Evolutionary conservation across 2,113 vertebrate genomes (phyloP), one percentile per base, ranked within the genome.

Genomic region (Sarotherodon lohbergeri): DNA sequence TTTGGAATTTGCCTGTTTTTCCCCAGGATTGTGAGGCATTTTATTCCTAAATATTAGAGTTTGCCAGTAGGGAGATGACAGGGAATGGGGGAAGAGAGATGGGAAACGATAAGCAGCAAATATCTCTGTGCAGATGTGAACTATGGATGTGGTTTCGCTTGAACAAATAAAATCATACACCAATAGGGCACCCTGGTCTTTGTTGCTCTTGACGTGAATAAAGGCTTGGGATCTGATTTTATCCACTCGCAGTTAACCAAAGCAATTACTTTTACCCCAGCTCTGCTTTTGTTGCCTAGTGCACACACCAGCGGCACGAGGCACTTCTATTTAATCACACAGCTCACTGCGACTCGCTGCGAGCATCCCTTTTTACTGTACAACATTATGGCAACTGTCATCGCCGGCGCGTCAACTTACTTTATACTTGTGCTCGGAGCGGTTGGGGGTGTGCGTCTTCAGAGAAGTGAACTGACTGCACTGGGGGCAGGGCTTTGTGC

Each of bases 401-500:
- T 50, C 9, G n/a, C 43, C 12, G 3, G 32, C 9, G 16, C 1
- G 5, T 36, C 59, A 10, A 89, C 96, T 97, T 95, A 98, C 98
- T 98, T 99, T 99, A 94, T 98, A 99, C 95, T 98, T 99, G 96
- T 97, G 97, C 94, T 99, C 98, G 10, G 96, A 94, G 96, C 97
- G 98, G 96, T 94, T 96, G 87, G 96, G 96, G 78, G 95, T 96
- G 89, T 95, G 97, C 89, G 93, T 96, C 95, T 96, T 97, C 94
- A 99, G 97, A 19, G 98, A 98, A 88, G 98, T 99, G 97, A 99
- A 99, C 90, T 97, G 97, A 94, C 96, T 98, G 97, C 99, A 99
- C 93, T 99, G 98, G 55, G 98, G 99, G 89, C 99, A 99, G 56
- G 98, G 98, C 93, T 99, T 99, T 91, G 98, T 99, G 97, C 98